Evolutionary conservation across 2,113 vertebrate genomes (phyloP), one percentile per base, ranked within the genome.

Genomic region (Rhea americana): DNA sequence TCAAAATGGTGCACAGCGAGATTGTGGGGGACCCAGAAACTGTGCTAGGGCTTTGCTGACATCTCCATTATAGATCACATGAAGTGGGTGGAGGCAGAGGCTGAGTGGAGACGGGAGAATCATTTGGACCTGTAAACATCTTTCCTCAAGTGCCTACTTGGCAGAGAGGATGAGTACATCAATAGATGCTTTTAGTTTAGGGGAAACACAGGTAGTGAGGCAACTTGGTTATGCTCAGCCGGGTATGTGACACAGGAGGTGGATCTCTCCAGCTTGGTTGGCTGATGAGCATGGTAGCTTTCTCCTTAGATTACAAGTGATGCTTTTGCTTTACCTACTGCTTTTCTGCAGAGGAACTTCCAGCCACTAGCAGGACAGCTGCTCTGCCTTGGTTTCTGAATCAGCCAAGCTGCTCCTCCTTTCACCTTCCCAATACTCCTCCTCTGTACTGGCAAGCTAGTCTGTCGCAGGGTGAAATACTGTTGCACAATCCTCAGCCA

Each of bases 1-100:
- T 99, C 98, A 99, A 98, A 98, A 97, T 98, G 97, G 98, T 99
- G 98, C 99, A 99, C 97, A 98, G 97, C 19, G 98, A 99, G 96
- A 98, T 99, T 93, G 98, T 98, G 97, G 99, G 98, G 56, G 98
- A 99, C 97, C 98, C 98, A 12, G 98, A 98, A 63, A 98, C 98
- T 2, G 97, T 97, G 21, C 61, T 98, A 92, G 97, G 97, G 55
- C 98, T 99, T 88, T 99, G 99, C 97, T 99, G 97, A 97, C 73
- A 30, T 35, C 37, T 62, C 80, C 16, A 5, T 48, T 73, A 56
- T 70, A 73, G 55, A 26, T 35, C 9, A 3, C 5, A 2, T 14
- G 30, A 63, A 56, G 30, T 0, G 1, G 11, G 2, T 11, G 47
- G 48, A 82, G 62, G 50, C 62, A 85, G 78, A 50, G 73, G 28